Percentiles rank a stretch among this genome's conserved stretches.
phyloP scores from a whole-genome alignment of 2,113 vertebrate genomes.

The Gallinago media region DNA sequence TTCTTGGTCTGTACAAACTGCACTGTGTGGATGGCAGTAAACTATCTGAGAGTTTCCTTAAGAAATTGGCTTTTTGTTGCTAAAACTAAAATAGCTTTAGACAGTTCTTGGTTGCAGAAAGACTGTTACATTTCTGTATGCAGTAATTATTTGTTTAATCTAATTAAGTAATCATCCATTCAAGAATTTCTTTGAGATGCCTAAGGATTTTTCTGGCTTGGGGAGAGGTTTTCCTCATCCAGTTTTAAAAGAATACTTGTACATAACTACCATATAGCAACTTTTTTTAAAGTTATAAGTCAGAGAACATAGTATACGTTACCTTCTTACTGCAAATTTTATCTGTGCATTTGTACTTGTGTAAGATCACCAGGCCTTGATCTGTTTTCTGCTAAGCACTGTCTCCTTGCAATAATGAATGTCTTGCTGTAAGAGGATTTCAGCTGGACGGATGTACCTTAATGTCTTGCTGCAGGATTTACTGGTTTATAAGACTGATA shows the following conservation, averaged over 20 bases:
- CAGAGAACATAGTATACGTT: not conserved
- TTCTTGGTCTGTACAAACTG: not conserved
- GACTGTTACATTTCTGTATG: not conserved
- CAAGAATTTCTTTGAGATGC: not conserved
- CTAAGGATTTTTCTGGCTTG: not conserved
- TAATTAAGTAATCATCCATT: not conserved
- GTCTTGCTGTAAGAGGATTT: conserved; percentile 66
- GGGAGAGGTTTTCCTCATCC: not conserved
- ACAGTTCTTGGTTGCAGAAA: not conserved
- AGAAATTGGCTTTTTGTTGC: not conserved
- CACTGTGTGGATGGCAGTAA: not conserved
- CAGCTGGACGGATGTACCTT: conserved; percentile 59
- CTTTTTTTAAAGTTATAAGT: not conserved
- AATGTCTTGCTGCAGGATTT: conserved; percentile 64
- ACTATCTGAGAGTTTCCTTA: not conserved
- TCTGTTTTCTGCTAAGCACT: conserved; percentile 34
- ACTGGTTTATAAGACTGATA: conserved; percentile 27
- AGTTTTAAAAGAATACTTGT: not conserved
- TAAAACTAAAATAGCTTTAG: not conserved
- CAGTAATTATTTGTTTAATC: not conserved
- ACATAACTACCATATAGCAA: not conserved
- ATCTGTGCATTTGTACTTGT: conserved; percentile 11
- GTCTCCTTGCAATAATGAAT: conserved; percentile 21
- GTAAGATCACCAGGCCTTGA: conserved; percentile 19
- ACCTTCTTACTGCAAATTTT: not conserved